These are phyloP conservation scores for Triplophysa siluroides DNA, from an alignment of 2,113 vertebrate genomes.

Conservation along the genomic window DNA sequence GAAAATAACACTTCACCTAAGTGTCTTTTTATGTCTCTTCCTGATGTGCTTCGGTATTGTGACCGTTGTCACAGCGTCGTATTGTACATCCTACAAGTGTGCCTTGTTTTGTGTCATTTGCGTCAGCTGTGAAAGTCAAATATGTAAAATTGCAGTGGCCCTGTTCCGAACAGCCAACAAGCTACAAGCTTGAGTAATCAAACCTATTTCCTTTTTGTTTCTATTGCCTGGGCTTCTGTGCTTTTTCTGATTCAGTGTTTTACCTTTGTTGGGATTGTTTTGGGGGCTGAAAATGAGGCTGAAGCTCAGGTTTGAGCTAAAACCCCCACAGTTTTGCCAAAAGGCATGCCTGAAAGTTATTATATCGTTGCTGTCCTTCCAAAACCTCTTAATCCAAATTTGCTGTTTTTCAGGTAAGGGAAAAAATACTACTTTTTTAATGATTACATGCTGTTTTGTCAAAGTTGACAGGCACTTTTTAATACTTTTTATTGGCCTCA, in stretches of 20 bases:
- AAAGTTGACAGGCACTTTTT: too few relatives aligned
- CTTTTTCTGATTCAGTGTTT: background rate
- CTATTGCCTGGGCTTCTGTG: background rate
- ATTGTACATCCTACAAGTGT: background rate
- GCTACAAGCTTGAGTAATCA: background rate
- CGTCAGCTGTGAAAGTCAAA: background rate
- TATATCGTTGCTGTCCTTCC: too few relatives aligned
- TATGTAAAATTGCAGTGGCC: background rate
- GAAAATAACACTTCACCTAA: conserved; percentile 21
- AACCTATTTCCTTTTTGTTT: background rate
- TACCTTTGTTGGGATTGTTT: background rate
- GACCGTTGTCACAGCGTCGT: background rate
- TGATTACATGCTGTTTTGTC: too few relatives aligned
- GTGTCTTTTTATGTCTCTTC: conserved; percentile 31
- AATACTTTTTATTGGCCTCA: too few relatives aligned
- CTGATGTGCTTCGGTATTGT: background rate
- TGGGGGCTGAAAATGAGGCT: background rate
- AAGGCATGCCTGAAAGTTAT: too few relatives aligned
- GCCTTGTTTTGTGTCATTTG: background rate
- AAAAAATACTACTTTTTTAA: too few relatives aligned
- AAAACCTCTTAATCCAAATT: too few relatives aligned
- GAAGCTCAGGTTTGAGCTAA: too few relatives aligned
- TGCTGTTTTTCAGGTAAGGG: too few relatives aligned
- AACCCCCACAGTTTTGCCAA: too few relatives aligned
- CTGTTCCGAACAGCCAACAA: background rate